Evolutionary conservation across 2,113 vertebrate species (phyloP).

Genomic region (Pomatostomus ruficeps): DNA sequence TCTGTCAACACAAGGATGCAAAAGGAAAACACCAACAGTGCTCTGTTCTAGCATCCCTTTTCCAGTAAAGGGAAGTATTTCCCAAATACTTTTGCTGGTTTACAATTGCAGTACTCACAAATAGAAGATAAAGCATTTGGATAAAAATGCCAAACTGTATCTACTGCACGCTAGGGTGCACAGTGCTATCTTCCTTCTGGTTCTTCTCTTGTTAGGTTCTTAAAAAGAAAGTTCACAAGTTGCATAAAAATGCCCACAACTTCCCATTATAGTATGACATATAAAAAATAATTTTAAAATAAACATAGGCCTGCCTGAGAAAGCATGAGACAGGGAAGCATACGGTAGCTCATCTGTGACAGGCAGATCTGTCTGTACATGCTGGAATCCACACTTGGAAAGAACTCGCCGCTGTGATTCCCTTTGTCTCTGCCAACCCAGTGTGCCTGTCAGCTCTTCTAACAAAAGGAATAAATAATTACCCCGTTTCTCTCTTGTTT

Average conservation of each 20-base stretch:
- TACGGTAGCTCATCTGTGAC: not conserved
- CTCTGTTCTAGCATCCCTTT: not conserved
- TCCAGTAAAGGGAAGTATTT: not conserved
- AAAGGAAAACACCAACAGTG: not conserved
- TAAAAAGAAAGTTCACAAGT: not conserved
- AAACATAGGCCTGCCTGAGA: not conserved
- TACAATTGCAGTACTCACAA: not conserved
- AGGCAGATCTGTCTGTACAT: not conserved
- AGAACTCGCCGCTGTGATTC: not conserved
- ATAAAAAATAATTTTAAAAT: not conserved
- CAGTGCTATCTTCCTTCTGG: not conserved
- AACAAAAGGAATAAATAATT: not conserved
- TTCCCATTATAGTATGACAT: not conserved
- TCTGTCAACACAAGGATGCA: not conserved
- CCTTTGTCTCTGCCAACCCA: not conserved
- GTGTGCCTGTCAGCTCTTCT: not conserved
- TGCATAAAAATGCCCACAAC: not conserved
- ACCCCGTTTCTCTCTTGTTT: not conserved
- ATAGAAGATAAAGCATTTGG: not conserved
- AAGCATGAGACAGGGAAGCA: not conserved
- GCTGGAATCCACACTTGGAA: not conserved
- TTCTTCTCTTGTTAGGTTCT: not conserved
- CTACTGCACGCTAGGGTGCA: not conserved
- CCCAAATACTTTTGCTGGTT: not conserved
- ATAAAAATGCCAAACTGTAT: not conserved